Evolutionary conservation across 2,888 invertebrate species (phyloP), one percentile per base, ranked within the genome.

Genomic region (Luperina testacea): DNA sequence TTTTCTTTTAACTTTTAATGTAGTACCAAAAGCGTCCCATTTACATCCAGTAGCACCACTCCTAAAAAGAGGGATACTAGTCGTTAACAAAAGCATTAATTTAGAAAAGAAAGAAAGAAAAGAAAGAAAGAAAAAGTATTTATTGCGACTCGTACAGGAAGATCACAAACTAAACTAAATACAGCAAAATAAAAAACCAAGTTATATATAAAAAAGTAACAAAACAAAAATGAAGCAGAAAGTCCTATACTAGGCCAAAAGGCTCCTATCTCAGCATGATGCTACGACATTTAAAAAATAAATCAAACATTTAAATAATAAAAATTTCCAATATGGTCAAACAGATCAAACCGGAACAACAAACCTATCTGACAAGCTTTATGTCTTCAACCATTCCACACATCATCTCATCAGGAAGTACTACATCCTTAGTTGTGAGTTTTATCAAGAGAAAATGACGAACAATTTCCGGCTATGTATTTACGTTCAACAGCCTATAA

Each of bases 401-500:
- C 45, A 79, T 70, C 45, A 13, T 38, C 38, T 61, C 45, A 73
- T 53, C n/a, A 84, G 72, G 74, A 73, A 80, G 70, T 38, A 27
- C 5, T 48, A 51, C 17, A 24, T 11, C 13, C 1, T 38, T 53
- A 67, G 38, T 48, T 57, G 57, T 65, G 11, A 20, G 53, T 71
- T 71, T 74, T 63, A 75, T 71, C 17, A 81, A 61, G 53, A 64
- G 24, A 38, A 71, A 81, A 59, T 72, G 64, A 72, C 51, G 64
- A 61, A 63, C 51, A 64, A 72, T 76, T 63, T 80, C 72, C 82
- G 72, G 15, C 24, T 53, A 42, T 53, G 53, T 59, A 57, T 51
- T 48, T 67, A 67, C 69, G 24, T 42, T 57, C 61, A 59, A 5
- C 59, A 11, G 53, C 5, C 20, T 13, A 86, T 86, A 82, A 86